Base-by-base conservation (phyloP, 2,888 invertebrate species). In the Drosophila nr. perissopoda region DNA sequence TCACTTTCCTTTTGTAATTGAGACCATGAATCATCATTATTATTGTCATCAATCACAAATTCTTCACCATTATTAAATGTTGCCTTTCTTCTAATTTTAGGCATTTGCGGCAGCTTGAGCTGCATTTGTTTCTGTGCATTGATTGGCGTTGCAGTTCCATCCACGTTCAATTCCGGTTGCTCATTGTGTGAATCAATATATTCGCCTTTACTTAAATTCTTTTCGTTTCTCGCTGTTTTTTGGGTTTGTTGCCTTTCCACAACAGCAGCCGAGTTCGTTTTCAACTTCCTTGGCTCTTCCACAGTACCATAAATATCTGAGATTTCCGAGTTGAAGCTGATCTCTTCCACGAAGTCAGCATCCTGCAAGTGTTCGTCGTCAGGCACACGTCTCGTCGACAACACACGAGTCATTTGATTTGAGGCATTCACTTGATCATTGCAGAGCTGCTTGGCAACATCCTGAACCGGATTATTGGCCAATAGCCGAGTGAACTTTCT, bases 401-500 rank as follows among this genome's bases (percentile, higher is more conserved):
- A 2, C 13, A 27, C 34, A 4, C 21, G 6, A n/a, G 49, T 10
- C 16, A 6, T 59, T 7, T 25, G 18, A n/a, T 70, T 70, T 10
- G 48, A 11, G n/a, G 27, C 13, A 40, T 18, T 11, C 21, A 33
- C 10, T 27, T 27, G 25, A 18, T 31, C 31, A 13, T 56, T 25
- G 21, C 10, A 27, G 8, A n/a, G 2, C 2, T 62, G 13, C 4
- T 27, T 31, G 4, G 36, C 25, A 36, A 46, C 29, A 16, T 54
- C 13, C 16, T 18, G n/a, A 1, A 18, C 27, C 10, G 72, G 25
- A 2, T 56, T 54, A 2, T 54, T 51, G 10, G 36, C 66, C n/a
- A 52, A 27, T 1, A 78, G 48, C 21, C 79, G 63, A 1, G 64
- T 78, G 4, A 70, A 79, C 31, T 81, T 84, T 21, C 58, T 61